These are phyloP conservation scores for Drosophila navojoa DNA, from an alignment of 1,140 invertebrate genomes.

Conservation along the genomic window DNA sequence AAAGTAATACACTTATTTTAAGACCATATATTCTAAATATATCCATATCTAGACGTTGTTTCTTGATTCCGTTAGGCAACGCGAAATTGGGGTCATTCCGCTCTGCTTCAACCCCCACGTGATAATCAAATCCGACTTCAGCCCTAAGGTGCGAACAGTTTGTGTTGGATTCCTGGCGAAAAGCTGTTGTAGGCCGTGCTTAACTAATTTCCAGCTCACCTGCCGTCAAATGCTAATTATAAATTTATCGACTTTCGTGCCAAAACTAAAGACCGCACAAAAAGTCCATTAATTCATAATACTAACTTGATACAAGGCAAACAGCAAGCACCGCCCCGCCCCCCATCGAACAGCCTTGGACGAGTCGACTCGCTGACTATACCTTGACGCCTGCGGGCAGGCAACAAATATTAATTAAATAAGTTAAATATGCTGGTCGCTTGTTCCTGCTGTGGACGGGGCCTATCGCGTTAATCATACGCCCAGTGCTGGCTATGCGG, in stretches of 20 bases:
- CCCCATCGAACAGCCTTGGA: neutral
- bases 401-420: conserved; percentile 54
- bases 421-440: conserved; percentile 45
- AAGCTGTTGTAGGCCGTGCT: conserved; percentile 8
- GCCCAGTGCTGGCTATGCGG: conserved; percentile 7
- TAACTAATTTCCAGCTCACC: conserved; percentile 45
- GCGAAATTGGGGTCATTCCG: neutral
- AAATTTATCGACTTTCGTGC: conserved; percentile 66
- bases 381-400: conserved; percentile 13
- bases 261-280: conserved; percentile 60
- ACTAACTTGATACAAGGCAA: conserved; percentile 63
- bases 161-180: conserved; percentile 26
- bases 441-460: conserved; percentile 1
- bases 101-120: neutral
- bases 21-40: neutral
- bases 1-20: too few relatives aligned
- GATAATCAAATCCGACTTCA: neutral
- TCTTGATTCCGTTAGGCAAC: neutral
- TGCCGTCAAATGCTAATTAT: conserved; percentile 63
- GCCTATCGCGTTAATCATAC: conserved; percentile 48
- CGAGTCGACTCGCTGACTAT: neutral
- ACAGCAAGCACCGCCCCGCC: conserved; percentile 4
- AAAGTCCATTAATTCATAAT: conserved; percentile 69
- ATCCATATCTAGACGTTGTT: neutral
- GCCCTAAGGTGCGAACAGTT: neutral